These are phyloP conservation scores for Eretmochelys imbricata DNA, from an alignment of 2,113 vertebrate species.

Conservation along the genomic window DNA sequence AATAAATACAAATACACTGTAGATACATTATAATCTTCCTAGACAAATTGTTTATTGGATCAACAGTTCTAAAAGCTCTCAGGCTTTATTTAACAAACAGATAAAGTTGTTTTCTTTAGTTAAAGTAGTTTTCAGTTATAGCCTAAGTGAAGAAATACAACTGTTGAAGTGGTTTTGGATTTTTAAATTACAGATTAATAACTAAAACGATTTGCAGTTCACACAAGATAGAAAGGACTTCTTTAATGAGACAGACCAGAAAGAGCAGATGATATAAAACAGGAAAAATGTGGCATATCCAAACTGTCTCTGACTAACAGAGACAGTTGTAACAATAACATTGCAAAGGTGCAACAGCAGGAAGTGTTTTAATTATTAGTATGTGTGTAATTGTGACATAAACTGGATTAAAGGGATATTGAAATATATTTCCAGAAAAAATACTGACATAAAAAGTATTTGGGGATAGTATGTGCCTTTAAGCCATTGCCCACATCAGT, in stretches of 20 bases:
- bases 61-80: not conserved
- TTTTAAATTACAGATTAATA: not conserved
- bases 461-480: constrained; percentile 17
- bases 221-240: not conserved
- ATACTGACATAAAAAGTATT: constrained; percentile 24
- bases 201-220: not conserved
- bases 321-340: not conserved
- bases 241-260: not conserved
- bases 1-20: not conserved
- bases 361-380: constrained; percentile 31
- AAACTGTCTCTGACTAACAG: not conserved
- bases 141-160: not conserved
- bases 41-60: not conserved
- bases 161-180: not conserved
- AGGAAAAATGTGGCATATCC: not conserved
- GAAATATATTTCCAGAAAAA: constrained; percentile 50
- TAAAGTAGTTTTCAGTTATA: not conserved
- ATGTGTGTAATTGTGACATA: not conserved
- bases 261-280: not conserved
- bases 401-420: not conserved
- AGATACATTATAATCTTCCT: not conserved
- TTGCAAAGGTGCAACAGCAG: constrained; percentile 6
- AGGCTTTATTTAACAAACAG: not conserved
- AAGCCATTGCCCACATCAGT: constrained; percentile 57
- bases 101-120: not conserved